phyloP scores from a whole-genome alignment of 2,888 invertebrate species.

The Nesidiocoris tenuis region DNA sequence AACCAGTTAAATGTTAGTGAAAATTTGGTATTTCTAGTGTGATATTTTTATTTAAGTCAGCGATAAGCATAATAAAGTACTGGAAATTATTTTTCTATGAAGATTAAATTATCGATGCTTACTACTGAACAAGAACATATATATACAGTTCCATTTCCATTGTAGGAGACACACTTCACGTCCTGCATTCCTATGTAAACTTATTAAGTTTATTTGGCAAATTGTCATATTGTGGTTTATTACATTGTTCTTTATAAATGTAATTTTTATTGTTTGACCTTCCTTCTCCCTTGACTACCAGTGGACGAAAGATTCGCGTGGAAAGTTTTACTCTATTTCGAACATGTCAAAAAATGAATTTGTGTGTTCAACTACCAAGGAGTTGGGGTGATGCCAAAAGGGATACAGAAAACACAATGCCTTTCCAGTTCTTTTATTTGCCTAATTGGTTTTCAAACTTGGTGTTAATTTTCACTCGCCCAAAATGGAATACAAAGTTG shows the following conservation, averaged over 20 bases:
- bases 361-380: too few species aligned
- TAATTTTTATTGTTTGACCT: neutral
- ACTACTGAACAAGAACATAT: conserved; percentile 11
- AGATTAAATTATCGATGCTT: conserved; percentile 19
- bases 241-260: conserved; percentile 16
- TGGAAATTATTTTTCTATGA: conserved; percentile 35
- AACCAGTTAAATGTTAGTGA: conserved; percentile 26
- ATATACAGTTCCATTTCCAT: conserved; percentile 10
- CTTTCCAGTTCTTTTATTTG: too few species aligned
- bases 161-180: conserved; percentile 19
- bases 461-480: too few species aligned
- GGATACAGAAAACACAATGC: too few species aligned
- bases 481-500: too few species aligned
- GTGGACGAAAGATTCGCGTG: too few species aligned
- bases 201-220: conserved; percentile 21
- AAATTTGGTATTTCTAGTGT: conserved; percentile 33
- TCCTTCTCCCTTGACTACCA: neutral
- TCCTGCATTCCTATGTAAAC: conserved; percentile 26
- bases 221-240: conserved; percentile 24
- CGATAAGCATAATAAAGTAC: conserved; percentile 26
- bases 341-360: too few species aligned
- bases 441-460: too few species aligned
- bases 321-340: too few species aligned
- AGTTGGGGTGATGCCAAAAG: too few species aligned
- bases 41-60: conserved; percentile 33